Base-by-base conservation (phyloP, 1,140 invertebrate species). In the Tenebrio molitor region DNA sequence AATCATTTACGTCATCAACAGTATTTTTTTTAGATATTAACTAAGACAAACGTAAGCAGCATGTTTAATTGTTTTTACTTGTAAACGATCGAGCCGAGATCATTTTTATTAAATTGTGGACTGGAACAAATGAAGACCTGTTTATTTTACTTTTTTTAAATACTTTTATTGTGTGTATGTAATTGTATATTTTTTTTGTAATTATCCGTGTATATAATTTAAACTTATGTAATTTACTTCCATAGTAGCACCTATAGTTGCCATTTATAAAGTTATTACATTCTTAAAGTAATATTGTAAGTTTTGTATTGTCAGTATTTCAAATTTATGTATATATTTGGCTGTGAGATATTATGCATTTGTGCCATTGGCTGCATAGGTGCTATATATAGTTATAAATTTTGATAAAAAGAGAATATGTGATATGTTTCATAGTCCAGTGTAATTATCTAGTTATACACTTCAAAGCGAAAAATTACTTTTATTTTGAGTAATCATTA, bases 321-420 rank as follows among this genome's bases (percentile, higher is more conserved):
- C 53, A 78, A 72, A 73, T 75, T 76, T 80, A 77, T 65, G 71
- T 72, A 77, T 73, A 73, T 25, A 78, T 80, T 80, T 74, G 79
- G 79, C 79, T 81, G 79, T 81, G 79, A 81, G 73, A 74, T 76
- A 74, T 74, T 69, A 73, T 79, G 78, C 77, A 79, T 81, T 81
- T 81, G 78, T 81, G 79, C 78, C 78, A 81, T 79, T 76, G 78
- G 76, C 76, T 76, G 72, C 64, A 74, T 79, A 79, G 79, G 79
- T 81, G 78, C 70, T 78, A 72, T 73, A 66, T 69, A 58, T 73
- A 64, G 67, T 72, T 72, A 74, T 65, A 75, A 74, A 68, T 75
- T 77, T 72, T 75, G 62, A 71, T 71, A 64, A 71, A 70, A 72
- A 71, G 71, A 39, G 76, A 74, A 69, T 74, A 77, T 78, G 74